Base-by-base conservation (phyloP, 2,888 invertebrate genomes). In the Volucella inanis region DNA sequence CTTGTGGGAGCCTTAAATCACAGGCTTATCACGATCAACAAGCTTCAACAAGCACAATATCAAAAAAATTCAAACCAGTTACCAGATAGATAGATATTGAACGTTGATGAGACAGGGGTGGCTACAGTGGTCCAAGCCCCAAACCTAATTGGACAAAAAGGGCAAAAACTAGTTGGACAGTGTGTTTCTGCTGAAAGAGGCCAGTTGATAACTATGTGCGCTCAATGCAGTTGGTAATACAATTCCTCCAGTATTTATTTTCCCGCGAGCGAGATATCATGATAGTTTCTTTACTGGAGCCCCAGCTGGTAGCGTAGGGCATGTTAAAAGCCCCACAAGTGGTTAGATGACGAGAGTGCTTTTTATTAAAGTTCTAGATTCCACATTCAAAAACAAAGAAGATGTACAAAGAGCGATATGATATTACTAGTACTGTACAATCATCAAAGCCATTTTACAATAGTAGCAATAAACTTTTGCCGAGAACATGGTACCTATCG, bases 111-210 rank as follows among this genome's bases (percentile, higher is more conserved):
- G 70, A 88, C 87, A 39, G 80, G 80, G n/a, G 45, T 87, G 4
- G 77, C 75, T 22, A 88, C 85, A 43, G 87, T 87, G 15, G 78
- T 81, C 8, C 77, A 87, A 74, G 72, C 85, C 22, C 64, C 75
- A 18, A 87, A 87, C 54, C 78, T 87, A 43, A 83, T 87, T 75
- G 85, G 83, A 45, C 38, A 65, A 41, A 87, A 70, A 55, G 85
- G 87, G 18, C 55, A 52, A 65, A 87, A 88, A 81, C 87, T 88
- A 50, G 88, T 89, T 49, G 88, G 88, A 38, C 81, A 87, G 71
- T 74, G 84, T 57, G 88, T 88, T 31, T 89, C 87, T 52, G 88
- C 87, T 31, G 89, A 89, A 75, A 77, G 87, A 82, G 87, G 88
- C 43, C 79, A 87, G 50, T 55, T 88, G 9, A 76, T 88, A 14